A percentile compares a stretch with the other conserved stretches of the same genome.
Conservation (phyloP, 2,113 vertebrate genomes). For the Hirundichthys speculiger region DNA sequence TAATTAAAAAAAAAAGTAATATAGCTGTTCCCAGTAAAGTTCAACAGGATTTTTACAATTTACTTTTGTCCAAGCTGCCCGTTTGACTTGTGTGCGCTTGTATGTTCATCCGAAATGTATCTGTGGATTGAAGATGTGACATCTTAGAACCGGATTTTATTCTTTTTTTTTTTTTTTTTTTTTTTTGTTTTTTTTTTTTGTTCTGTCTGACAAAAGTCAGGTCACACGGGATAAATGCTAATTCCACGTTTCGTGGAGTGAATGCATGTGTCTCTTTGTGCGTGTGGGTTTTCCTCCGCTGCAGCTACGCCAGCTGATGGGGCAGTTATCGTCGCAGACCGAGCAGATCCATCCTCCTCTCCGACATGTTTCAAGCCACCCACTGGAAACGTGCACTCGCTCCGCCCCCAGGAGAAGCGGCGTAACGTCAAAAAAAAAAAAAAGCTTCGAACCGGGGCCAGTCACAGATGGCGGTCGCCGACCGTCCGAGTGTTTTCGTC, state of each 20-base stretch:
- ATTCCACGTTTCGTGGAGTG: constrained; percentile 23
- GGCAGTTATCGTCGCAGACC: constrained; percentile 59
- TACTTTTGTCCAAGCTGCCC: constrained; percentile 45
- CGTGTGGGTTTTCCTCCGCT: constrained; percentile 41
- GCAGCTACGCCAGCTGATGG: constrained; percentile 54
- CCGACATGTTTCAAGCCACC: constrained; percentile 26
- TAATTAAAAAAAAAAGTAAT: constrained; percentile 14
- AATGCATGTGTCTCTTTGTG: constrained; percentile 21
- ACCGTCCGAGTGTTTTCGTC: constrained; percentile 35
- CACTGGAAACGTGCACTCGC: constrained; percentile 35
- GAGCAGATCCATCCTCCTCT: constrained; percentile 34
- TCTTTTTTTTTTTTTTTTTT: no score
- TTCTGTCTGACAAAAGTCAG: constrained; percentile 4
- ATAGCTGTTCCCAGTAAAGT: constrained; percentile 10
- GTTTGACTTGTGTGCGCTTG: constrained; percentile 26
- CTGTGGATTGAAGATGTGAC: constrained; percentile 1
- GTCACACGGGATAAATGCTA: constrained; percentile 26
- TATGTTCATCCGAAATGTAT: constrained; percentile 5
- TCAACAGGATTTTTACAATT: constrained; percentile 5
- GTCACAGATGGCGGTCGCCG: constrained; percentile 21
- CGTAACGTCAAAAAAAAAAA: constrained; percentile 40
- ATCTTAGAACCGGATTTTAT: constrained; percentile 5
- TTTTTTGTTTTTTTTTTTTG: constrained; percentile 10
- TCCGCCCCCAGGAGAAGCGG: constrained; percentile 16
- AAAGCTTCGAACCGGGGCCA: constrained; percentile 36